Conservation (phyloP, 2,113 vertebrate genomes). For the Benitochromis conjunctus region DNA sequence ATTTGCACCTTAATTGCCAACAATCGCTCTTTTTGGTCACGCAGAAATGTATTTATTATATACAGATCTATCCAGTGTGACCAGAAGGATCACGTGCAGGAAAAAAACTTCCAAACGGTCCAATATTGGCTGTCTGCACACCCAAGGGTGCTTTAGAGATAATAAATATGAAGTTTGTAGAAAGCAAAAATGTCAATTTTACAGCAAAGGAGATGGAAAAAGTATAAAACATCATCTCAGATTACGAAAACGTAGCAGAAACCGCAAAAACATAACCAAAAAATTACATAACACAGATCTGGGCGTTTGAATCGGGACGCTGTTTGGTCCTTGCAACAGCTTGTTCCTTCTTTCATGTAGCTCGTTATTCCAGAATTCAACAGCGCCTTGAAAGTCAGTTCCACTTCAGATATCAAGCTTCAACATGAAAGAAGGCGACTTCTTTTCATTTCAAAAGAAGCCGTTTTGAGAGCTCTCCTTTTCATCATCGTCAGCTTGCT, state of each 20-base stretch:
- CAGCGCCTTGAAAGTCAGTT: not conserved
- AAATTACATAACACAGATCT: not conserved
- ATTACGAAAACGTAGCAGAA: not conserved
- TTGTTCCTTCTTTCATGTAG: not conserved
- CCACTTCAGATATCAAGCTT: not conserved
- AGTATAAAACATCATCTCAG: not conserved
- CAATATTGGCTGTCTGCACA: not conserved
- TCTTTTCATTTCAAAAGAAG: not conserved
- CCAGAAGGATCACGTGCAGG: fast-evolving
- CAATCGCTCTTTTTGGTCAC: not conserved
- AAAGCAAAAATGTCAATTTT: not conserved
- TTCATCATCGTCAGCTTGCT: not conserved
- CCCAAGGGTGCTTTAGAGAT: not conserved
- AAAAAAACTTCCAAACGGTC: fast-evolving
- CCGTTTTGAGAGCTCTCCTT: not conserved
- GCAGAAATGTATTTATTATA: fast-evolving
- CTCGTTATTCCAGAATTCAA: not conserved
- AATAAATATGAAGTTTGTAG: not conserved
- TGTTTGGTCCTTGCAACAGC: not conserved
- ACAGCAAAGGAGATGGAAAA: not conserved
- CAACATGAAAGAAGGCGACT: not conserved
- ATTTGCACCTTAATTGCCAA: not conserved
- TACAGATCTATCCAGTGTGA: not conserved
- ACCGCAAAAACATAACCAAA: not conserved
- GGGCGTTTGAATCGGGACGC: not conserved